Evolutionary conservation across 1,140 invertebrate species (phyloP).

Genomic region (Lutraria rhynchaena): DNA sequence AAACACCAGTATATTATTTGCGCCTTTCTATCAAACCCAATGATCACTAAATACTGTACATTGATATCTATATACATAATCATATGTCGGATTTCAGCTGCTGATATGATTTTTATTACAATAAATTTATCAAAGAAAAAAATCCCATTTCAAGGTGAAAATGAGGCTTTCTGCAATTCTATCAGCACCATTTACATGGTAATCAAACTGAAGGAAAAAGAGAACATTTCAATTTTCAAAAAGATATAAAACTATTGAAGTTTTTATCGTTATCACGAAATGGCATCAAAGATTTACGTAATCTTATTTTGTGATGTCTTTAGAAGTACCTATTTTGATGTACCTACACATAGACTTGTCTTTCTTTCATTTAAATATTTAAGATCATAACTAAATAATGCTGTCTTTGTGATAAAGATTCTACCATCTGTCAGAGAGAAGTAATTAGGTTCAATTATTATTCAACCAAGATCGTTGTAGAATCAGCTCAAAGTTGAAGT

Average conservation of each 20-base stretch:
- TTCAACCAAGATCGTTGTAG: too few relatives aligned
- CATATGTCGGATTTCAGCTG: neutral
- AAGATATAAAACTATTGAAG: conserved; percentile 8
- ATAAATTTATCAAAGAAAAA: conserved; percentile 25
- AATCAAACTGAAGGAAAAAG: conserved; percentile 24
- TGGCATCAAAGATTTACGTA: conserved; percentile 16
- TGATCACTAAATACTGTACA: conserved; percentile 9
- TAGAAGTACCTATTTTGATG: too few relatives aligned
- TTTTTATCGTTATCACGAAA: conserved; percentile 42
- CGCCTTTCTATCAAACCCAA: conserved; percentile 23
- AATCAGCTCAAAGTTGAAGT: too few relatives aligned
- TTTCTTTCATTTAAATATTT: too few relatives aligned
- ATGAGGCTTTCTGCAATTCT: neutral
- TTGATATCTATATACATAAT: conserved; percentile 13
- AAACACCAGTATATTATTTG: conserved; percentile 24
- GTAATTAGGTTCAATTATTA: too few relatives aligned
- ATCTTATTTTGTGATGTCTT: neutral
- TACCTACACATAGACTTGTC: too few relatives aligned
- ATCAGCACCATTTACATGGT: neutral
- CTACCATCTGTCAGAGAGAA: too few relatives aligned
- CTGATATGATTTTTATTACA: conserved; percentile 27
- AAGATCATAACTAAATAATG: too few relatives aligned
- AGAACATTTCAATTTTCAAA: conserved; percentile 18
- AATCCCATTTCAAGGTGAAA: too few relatives aligned
- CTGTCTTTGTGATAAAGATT: too few relatives aligned